phyloP scores from a whole-genome alignment of 2,888 invertebrate genomes.

The Orthosia gothica region DNA sequence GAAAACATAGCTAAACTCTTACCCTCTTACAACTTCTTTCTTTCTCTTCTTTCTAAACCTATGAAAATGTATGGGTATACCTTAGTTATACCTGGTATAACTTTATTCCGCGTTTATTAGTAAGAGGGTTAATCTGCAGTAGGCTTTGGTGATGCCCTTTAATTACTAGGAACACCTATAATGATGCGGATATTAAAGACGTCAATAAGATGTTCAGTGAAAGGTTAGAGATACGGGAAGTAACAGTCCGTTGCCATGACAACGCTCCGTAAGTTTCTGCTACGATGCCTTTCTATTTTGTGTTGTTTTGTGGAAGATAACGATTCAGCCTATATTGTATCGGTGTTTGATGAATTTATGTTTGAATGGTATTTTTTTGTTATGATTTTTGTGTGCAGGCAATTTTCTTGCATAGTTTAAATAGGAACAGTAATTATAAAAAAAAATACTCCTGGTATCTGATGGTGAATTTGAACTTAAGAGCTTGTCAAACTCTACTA shows the following conservation, averaged over 20 bases:
- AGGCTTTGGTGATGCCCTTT: neutral
- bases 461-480: too few relatives aligned
- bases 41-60: too few relatives aligned
- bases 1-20: too few relatives aligned
- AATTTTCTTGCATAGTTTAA: neutral
- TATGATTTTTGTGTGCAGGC: neutral
- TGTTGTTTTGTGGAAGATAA: neutral
- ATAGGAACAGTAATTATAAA: too few relatives aligned
- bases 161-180: neutral
- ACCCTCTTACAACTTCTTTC: too few relatives aligned
- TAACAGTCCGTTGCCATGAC: conserved; percentile 13
- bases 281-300: conserved; percentile 15
- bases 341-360: neutral
- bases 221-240: neutral
- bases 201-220: neutral
- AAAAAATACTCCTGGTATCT: too few relatives aligned
- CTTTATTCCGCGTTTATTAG: too few relatives aligned
- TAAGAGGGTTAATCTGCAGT: too few relatives aligned
- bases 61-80: too few relatives aligned
- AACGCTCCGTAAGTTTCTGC: conserved; percentile 9
- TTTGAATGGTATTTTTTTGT: neutral
- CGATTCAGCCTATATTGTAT: neutral
- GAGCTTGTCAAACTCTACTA: too few relatives aligned
- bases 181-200: neutral
- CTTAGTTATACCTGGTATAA: too few relatives aligned